These are phyloP conservation scores for Trichogramma dendrolimi DNA, from an alignment of 2,888 invertebrate species.

Conservation along the genomic window DNA sequence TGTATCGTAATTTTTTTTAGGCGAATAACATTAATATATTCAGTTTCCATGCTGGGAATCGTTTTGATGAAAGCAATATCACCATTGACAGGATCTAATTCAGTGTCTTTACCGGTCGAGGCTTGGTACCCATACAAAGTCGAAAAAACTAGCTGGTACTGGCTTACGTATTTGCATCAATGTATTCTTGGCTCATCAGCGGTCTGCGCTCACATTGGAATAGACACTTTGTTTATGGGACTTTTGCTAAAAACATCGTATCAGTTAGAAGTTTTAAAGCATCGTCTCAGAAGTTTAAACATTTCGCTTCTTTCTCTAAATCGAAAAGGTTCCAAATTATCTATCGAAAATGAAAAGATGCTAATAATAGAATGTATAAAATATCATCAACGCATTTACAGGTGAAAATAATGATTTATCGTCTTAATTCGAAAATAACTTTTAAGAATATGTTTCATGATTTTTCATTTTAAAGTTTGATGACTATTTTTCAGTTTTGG, in stretches of 20 bases:
- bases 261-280: slow-evolving; percentile 12
- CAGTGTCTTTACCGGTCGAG: slow-evolving; percentile 12
- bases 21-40: slow-evolving; percentile 12
- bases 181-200: slow-evolving; percentile 16
- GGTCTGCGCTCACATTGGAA: slow-evolving; percentile 5
- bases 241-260: slow-evolving; percentile 6
- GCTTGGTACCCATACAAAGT: slow-evolving; percentile 18
- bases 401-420: slow-evolving; percentile 2
- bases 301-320: too few relatives aligned
- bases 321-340: neutral
- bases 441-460: neutral
- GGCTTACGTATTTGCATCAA: slow-evolving; percentile 19
- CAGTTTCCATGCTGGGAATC: slow-evolving; percentile 12
- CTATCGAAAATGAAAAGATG: neutral
- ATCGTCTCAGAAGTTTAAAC: slow-evolving; percentile 8
- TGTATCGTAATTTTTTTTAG: neutral
- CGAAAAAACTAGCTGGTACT: slow-evolving; percentile 16
- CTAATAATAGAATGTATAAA: slow-evolving; percentile 2
- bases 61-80: slow-evolving; percentile 14
- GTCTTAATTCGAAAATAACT: neutral
- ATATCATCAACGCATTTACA: slow-evolving; percentile 17
- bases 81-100: slow-evolving; percentile 4
- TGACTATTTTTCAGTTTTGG: slow-evolving; percentile 11
- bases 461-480: neutral
- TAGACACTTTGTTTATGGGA: slow-evolving; percentile 19